Evolutionary conservation across 2,888 invertebrate genomes (phyloP).

Genomic region (Eupithecia insigniata): DNA sequence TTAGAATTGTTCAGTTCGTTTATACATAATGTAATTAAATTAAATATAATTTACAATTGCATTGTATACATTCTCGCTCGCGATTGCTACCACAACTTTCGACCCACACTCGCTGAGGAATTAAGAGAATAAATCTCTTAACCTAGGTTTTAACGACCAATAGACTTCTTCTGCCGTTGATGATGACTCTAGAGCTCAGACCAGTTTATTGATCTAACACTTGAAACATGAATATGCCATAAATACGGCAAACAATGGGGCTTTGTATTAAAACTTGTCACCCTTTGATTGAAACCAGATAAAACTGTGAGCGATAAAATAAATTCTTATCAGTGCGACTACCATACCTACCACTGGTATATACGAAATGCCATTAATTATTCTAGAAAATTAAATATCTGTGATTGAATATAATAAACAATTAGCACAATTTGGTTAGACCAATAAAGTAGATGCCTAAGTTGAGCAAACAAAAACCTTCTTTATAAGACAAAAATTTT

Average conservation of each 20-base stretch:
- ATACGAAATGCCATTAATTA: neutral
- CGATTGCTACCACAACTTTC: neutral
- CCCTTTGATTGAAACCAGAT: constrained; percentile 42
- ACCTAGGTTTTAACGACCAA: neutral
- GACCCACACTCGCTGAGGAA: neutral
- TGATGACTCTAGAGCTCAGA: constrained; percentile 3
- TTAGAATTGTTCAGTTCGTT: too few relatives aligned
- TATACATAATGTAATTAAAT: too few relatives aligned
- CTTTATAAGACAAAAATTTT: too few relatives aligned
- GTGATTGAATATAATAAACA: neutral
- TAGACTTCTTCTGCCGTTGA: neutral
- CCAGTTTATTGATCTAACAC: constrained; percentile 26
- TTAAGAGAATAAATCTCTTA: neutral
- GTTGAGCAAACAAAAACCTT: neutral
- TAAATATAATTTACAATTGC: too few relatives aligned
- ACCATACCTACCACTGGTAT: neutral
- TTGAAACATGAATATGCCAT: constrained; percentile 27
- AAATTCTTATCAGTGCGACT: constrained; percentile 22
- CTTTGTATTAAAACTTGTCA: constrained; percentile 41
- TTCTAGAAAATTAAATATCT: neutral
- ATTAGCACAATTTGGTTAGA: neutral
- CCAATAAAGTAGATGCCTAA: neutral
- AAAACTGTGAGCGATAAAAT: constrained; percentile 36
- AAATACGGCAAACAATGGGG: constrained; percentile 43
- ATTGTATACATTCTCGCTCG: too few relatives aligned